A percentile compares a stretch with the other conserved stretches of the same genome.
Conservation (phyloP, 2,113 vertebrate genomes). For the Hippocampus abdominalis region DNA sequence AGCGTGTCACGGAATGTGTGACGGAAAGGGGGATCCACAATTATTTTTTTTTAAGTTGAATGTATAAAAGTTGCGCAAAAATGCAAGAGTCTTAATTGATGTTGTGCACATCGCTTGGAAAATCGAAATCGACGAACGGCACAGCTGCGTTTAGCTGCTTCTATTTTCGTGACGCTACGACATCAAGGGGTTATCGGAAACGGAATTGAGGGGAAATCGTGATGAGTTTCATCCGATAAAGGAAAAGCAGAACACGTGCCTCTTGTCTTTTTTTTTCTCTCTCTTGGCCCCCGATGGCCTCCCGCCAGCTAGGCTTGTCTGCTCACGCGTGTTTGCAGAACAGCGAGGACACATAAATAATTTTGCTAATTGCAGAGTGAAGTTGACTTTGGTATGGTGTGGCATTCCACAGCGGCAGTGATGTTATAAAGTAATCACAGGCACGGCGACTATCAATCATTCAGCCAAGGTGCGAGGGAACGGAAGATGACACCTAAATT, state of each 20-base stretch:
- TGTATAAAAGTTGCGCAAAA: too few relatives aligned
- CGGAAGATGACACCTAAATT: constrained; percentile 66
- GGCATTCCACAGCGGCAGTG: constrained; percentile 57
- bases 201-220: not conserved
- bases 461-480: constrained; percentile 49
- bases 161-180: not conserved
- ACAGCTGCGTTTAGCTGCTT: not conserved
- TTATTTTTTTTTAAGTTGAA: not conserved
- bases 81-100: too few relatives aligned
- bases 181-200: not conserved
- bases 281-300: not conserved
- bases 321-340: constrained; percentile 50
- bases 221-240: not conserved
- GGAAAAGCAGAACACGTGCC: not conserved
- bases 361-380: constrained; percentile 65
- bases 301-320: constrained; percentile 38
- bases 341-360: constrained; percentile 61
- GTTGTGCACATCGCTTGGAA: not conserved
- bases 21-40: not conserved
- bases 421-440: constrained; percentile 73
- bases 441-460: constrained; percentile 64
- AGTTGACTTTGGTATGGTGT: constrained; percentile 41
- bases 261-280: not conserved
- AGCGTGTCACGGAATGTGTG: not conserved
- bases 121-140: not conserved